Percentiles rank a stretch among this genome's conserved stretches.
Evolutionary conservation across 1,140 invertebrate species (phyloP).

Genomic region (Drosophila arizonae): DNA sequence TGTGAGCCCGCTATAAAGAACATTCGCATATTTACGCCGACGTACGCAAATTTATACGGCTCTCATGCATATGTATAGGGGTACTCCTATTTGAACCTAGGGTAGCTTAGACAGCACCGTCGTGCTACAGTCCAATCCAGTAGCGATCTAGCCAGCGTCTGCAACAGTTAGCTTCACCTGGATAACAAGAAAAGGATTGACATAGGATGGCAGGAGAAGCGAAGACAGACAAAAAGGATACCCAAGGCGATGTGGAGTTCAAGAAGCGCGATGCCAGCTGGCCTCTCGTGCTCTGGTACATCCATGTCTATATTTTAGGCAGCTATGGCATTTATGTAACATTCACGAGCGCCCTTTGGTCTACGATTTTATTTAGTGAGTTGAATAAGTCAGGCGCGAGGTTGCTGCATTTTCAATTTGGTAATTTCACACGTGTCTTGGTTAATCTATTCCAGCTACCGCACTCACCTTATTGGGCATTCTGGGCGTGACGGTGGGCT

Average conservation of each 20-base stretch:
- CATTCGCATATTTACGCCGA: neutral
- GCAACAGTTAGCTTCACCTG: constrained; percentile 13
- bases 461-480: constrained; percentile 85
- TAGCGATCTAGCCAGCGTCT: constrained; percentile 25
- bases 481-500: constrained; percentile 92
- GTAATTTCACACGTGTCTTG: neutral
- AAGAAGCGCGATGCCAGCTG: constrained; percentile 86
- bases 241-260: constrained; percentile 23
- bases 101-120: neutral
- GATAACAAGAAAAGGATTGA: neutral
- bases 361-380: constrained; percentile 87
- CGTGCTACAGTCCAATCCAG: constrained; percentile 28
- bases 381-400: constrained; percentile 53
- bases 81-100: constrained; percentile 5
- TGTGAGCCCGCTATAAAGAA: constrained; percentile 11
- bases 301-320: constrained; percentile 87
- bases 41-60: constrained; percentile 1
- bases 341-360: constrained; percentile 85
- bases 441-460: constrained; percentile 83
- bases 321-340: constrained; percentile 85
- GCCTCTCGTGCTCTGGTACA: constrained; percentile 87
- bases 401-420: neutral
- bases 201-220: constrained; percentile 9
- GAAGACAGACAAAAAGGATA: constrained; percentile 12
- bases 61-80: constrained; percentile 38